Percentiles rank a stretch among this genome's conserved stretches.
Evolutionary conservation across 2,888 invertebrate species (phyloP).

Genomic region (Vandiemenella viatica): DNA sequence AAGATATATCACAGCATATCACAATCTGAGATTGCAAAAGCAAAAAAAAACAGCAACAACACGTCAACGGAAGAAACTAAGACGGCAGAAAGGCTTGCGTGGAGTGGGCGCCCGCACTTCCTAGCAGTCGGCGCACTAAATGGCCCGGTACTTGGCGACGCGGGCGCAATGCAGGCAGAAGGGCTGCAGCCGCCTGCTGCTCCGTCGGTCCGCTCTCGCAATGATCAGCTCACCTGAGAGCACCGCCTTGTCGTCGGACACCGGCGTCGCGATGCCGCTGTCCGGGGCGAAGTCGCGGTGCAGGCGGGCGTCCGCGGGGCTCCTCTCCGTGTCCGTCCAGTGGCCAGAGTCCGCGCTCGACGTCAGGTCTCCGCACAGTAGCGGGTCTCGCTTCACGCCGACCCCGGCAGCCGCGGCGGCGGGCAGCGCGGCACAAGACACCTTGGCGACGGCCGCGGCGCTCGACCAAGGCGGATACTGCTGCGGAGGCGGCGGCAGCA

Average conservation of each 20-base stretch:
- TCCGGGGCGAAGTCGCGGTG: constrained; percentile 13
- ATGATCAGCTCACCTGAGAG: constrained; percentile 13
- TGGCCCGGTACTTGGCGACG: no score
- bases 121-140: no score
- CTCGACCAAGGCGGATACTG: constrained; percentile 2
- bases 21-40: no score
- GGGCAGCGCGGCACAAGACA: neutral
- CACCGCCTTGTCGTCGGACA: constrained; percentile 15
- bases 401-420: constrained; percentile 6
- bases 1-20: no score
- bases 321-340: constrained; percentile 19
- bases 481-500: constrained; percentile 3
- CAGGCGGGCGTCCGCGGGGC: constrained; percentile 15
- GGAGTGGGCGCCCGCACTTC: no score
- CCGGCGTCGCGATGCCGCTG: constrained; percentile 16
- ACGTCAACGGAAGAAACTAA: no score
- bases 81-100: no score
- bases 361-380: constrained; percentile 13
- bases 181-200: constrained; percentile 2
- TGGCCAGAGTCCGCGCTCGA: constrained; percentile 11
- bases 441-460: neutral
- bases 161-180: no score
- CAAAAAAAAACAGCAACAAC: no score
- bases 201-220: no score
- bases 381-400: constrained; percentile 14